These are phyloP conservation scores for Escarpia spicata DNA, from an alignment of 2,888 invertebrate genomes.

Conservation along the genomic window DNA sequence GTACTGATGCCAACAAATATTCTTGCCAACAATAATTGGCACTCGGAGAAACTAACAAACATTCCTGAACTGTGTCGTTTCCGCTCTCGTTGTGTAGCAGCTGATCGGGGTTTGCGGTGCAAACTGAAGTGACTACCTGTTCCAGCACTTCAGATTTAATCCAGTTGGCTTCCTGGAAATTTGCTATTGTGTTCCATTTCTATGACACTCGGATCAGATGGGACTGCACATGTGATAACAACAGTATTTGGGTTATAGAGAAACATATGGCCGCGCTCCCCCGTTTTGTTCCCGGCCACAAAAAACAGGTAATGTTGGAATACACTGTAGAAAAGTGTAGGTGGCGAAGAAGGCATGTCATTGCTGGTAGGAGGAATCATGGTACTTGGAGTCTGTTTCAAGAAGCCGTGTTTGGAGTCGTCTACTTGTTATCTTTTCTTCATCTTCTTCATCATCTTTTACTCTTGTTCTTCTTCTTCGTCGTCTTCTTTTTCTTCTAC, in stretches of 20 bases:
- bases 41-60: too few species aligned
- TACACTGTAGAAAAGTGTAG: constrained; percentile 28
- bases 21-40: too few species aligned
- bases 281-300: constrained; percentile 21
- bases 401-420: constrained; percentile 35
- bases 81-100: background rate
- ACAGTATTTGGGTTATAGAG: background rate
- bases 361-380: constrained; percentile 34
- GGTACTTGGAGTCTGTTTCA: constrained; percentile 25
- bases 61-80: background rate
- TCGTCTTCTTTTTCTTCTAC: too few species aligned
- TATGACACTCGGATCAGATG: background rate
- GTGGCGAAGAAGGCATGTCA: constrained; percentile 23
- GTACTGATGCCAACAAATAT: too few species aligned
- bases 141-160: background rate
- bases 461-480: too few species aligned
- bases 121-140: background rate
- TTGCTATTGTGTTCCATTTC: background rate
- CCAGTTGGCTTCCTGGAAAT: background rate
- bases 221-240: background rate
- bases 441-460: constrained; percentile 38
- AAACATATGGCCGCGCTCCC: background rate
- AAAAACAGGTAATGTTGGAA: constrained; percentile 30
- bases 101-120: background rate
- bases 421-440: constrained; percentile 39